A percentile compares a stretch with the other conserved stretches of the same genome.
These are phyloP conservation scores for Pseudobourletiella spinata DNA, from an alignment of 1,140 invertebrate genomes.

Conservation along the genomic window DNA sequence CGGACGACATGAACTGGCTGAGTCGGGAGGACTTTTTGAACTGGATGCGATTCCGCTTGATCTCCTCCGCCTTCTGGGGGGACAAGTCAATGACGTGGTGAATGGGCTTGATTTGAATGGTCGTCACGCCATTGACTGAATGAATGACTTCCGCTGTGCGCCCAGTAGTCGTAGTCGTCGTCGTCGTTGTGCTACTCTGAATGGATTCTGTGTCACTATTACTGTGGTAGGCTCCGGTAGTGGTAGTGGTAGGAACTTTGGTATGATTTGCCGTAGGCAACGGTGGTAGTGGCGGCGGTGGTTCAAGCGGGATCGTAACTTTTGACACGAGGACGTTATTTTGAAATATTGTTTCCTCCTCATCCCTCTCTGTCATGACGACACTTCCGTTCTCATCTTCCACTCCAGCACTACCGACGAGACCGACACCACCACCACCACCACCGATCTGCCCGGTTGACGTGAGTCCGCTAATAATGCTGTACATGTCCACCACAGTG, in stretches of 20 bases:
- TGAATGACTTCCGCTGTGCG: neutral
- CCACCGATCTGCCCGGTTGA: too few relatives aligned
- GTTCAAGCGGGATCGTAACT: neutral
- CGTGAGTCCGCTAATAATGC: too few relatives aligned
- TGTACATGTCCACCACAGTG: neutral
- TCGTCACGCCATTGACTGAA: conserved; percentile 18
- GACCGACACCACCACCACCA: too few relatives aligned
- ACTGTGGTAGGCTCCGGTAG: too few relatives aligned
- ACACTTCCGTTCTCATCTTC: neutral
- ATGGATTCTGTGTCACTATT: neutral
- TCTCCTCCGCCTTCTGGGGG: conserved; percentile 11
- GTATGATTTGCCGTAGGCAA: neutral
- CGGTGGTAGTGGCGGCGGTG: too few relatives aligned
- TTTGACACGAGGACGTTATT: neutral
- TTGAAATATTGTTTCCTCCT: neutral
- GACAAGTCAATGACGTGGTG: conserved; percentile 30
- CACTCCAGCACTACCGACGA: neutral
- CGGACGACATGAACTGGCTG: conserved; percentile 28
- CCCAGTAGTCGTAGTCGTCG: neutral
- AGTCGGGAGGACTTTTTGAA: conserved; percentile 26
- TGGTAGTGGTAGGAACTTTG: neutral
- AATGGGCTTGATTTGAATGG: conserved; percentile 20
- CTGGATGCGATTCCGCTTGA: conserved; percentile 13
- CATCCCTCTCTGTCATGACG: neutral
- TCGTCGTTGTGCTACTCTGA: neutral